Evolutionary conservation across 1,140 invertebrate species (phyloP), one percentile per base, ranked within the genome.

Genomic region (Brachionus koreanus): DNA sequence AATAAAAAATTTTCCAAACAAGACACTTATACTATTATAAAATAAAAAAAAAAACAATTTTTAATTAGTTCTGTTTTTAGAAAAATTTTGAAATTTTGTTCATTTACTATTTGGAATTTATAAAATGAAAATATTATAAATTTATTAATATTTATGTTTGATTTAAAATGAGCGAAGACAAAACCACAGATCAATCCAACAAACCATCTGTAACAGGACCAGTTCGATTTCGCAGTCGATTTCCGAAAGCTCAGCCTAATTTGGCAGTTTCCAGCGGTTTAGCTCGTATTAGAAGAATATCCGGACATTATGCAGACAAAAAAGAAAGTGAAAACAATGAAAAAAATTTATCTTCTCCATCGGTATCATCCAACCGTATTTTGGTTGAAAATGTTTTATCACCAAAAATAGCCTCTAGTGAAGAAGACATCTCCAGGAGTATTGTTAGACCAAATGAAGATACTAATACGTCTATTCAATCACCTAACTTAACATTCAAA

Each of bases 191-290:
- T 12, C 42, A 23, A 74, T 3, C 12, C 3, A 72, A 23, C 42
- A 72, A 72, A 42, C 13, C 69, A 74, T 67, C 63, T 35, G 25
- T 10, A 4, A 29, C 37, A 46, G 69, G 5, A 13, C 69, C 69
- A 25, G 25, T 74, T 13, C 23, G 76, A 9, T 39, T 63, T 42
- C 49, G 76, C 7, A 79, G 76, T 65, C 76, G 76, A 9, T 79
- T 79, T 65, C 76, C 76, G 12, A 35, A 35, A 35, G 76, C 76
- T n/a, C 76, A 79, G 39, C 76, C 76, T 2, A 79, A 79, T 61
- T 29, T 79, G 19, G 76, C 49, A 12, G 13, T 57, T 16, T 57
- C 76, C 4, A 79, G 35, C 23, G 76, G 49, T 43, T 5, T 79
- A 42, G 76, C 76, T 33, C 29, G 76, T 9, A 79, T 79, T 19